Conservation (phyloP, 2,113 vertebrate genomes). For the Nasalis larvatus region DNA sequence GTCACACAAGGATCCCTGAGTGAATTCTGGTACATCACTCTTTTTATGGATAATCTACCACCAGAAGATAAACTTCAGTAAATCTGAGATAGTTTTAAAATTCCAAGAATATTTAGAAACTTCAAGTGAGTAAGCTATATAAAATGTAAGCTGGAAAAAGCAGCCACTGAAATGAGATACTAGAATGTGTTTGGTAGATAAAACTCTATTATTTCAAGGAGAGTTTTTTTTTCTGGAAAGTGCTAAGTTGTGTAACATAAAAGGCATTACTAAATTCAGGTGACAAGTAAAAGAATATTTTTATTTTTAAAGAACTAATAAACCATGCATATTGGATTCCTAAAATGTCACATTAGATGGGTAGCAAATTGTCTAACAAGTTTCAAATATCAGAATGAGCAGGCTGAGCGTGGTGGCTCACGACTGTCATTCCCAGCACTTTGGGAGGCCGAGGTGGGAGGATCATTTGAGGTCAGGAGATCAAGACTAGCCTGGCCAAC, state of each 20-base stretch:
- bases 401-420: too few species aligned
- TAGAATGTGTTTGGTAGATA: not conserved
- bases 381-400: not conserved
- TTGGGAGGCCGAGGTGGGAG: too few species aligned
- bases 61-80: not conserved
- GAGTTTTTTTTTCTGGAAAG: not conserved
- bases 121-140: slow-evolving; percentile 8
- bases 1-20: not conserved
- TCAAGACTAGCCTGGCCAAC: too few species aligned
- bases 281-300: not conserved
- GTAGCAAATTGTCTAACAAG: not conserved
- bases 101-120: slow-evolving; percentile 28
- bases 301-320: not conserved
- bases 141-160: slow-evolving; percentile 49
- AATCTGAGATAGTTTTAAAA: slow-evolving; percentile 14
- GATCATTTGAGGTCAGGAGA: too few species aligned
- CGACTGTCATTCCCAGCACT: too few species aligned
- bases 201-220: slow-evolving; percentile 18
- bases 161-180: not conserved
- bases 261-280: not conserved
- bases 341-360: slow-evolving; percentile 39
- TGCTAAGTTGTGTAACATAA: not conserved
- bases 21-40: not conserved
- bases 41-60: not conserved
- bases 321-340: not conserved